Evolutionary conservation across 1,140 invertebrate species (phyloP).

Genomic region (Adelges cooleyi): DNA sequence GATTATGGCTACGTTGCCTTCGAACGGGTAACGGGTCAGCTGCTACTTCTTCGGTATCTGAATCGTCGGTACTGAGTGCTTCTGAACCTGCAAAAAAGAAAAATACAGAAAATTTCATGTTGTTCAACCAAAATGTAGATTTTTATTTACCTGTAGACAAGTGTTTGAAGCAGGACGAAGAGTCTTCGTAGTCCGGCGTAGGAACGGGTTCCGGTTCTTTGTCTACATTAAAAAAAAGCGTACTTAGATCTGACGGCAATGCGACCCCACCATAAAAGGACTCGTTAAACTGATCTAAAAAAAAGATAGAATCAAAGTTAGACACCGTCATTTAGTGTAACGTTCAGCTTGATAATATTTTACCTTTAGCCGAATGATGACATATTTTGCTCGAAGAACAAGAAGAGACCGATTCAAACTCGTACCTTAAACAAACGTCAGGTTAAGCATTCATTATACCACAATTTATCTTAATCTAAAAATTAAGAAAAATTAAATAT

Average conservation of each 20-base stretch:
- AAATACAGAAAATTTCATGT: too few relatives aligned
- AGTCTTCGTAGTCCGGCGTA: slow-evolving; percentile 18
- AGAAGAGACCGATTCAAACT: neutral
- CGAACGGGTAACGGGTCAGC: slow-evolving; percentile 17
- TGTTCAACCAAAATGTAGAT: neutral
- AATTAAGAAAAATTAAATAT: too few relatives aligned
- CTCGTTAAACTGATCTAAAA: slow-evolving; percentile 8
- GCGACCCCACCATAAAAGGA: slow-evolving; percentile 13
- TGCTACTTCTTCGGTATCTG: slow-evolving; percentile 20
- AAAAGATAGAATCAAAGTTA: neutral
- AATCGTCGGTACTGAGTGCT: slow-evolving; percentile 21
- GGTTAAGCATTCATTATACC: too few relatives aligned
- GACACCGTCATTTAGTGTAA: too few relatives aligned
- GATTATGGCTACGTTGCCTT: slow-evolving; percentile 30
- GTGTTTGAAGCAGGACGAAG: slow-evolving; percentile 9
- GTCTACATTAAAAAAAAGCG: slow-evolving; percentile 4
- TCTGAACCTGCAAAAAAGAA: slow-evolving; percentile 7
- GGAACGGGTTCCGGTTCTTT: slow-evolving; percentile 24
- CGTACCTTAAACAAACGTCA: neutral
- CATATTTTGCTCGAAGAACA: neutral
- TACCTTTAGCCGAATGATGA: neutral
- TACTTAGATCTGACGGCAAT: slow-evolving; percentile 5
- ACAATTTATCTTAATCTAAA: too few relatives aligned
- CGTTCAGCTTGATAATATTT: too few relatives aligned
- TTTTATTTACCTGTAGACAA: slow-evolving; percentile 2